Evolutionary conservation across 2,113 vertebrate genomes (phyloP).

Genomic region (Athene noctua): DNA sequence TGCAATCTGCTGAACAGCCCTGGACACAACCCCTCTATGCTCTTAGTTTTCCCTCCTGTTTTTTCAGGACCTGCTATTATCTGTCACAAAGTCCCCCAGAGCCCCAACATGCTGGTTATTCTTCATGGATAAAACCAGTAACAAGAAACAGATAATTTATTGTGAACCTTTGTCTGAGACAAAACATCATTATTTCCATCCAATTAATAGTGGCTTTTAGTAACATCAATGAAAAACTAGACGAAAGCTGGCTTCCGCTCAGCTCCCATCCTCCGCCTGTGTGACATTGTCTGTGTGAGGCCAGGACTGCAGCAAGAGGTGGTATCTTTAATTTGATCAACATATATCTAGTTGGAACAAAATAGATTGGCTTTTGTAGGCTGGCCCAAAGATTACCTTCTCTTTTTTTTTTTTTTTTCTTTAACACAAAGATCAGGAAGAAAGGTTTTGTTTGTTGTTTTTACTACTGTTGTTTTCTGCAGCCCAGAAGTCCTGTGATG

Average conservation of each 20-base stretch:
- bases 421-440: neutral
- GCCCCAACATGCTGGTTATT: neutral
- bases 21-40: neutral
- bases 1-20: neutral
- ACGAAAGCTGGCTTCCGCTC: neutral
- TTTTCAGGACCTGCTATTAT: neutral
- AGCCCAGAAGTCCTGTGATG: neutral
- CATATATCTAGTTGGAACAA: neutral
- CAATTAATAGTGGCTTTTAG: conserved; percentile 15
- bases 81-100: neutral
- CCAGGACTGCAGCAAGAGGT: neutral
- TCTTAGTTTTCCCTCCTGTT: neutral
- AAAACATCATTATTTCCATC: conserved; percentile 19
- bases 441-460: neutral
- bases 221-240: neutral
- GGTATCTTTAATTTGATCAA: neutral
- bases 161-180: neutral
- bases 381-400: neutral
- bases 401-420: neutral
- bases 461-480: neutral
- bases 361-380: neutral
- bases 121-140: neutral
- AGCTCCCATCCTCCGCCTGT: neutral
- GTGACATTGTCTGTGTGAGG: neutral
- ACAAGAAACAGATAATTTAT: conserved; percentile 2